A percentile compares a stretch with the other conserved stretches of the same genome.
Conservation (phyloP, 2,888 invertebrate genomes). For the Dione vanillae region DNA sequence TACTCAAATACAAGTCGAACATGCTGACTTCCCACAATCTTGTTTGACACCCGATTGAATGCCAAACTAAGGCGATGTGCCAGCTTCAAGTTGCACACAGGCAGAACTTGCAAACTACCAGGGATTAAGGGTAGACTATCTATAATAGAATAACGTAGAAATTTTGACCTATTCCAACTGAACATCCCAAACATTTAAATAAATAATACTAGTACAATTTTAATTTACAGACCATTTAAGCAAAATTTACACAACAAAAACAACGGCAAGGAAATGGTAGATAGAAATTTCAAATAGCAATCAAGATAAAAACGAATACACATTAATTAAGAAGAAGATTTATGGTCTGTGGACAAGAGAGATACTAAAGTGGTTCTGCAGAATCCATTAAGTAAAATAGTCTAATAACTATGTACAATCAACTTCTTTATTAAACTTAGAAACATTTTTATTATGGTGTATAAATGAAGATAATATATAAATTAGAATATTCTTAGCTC, state of each 20-base stretch:
- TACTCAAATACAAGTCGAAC: no score
- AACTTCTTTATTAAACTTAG: conserved; percentile 1
- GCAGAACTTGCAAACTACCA: no score
- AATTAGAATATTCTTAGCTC: no score
- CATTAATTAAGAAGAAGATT: conserved; percentile 18
- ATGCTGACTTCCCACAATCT: no score
- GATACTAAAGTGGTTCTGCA: not conserved
- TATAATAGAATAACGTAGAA: no score
- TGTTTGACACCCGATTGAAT: no score
- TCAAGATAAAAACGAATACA: conserved; percentile 19
- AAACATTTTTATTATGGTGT: not conserved
- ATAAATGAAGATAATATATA: not conserved
- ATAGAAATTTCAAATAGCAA: conserved; percentile 15
- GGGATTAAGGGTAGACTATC: no score
- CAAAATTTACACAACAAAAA: not conserved
- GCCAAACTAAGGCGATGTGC: no score
- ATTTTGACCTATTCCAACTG: no score
- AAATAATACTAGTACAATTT: no score
- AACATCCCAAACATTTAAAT: no score
- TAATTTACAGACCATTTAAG: not conserved
- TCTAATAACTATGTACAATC: not conserved
- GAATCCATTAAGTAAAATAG: conserved; percentile 15
- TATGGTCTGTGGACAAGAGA: conserved; percentile 14
- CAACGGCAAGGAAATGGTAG: not conserved
- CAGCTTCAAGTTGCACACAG: no score